A percentile compares a stretch with the other conserved stretches of the same genome.
These are phyloP conservation scores for Hoplostethus mediterraneus DNA, from an alignment of 2,797 vertebrate species.

Conservation along the genomic window DNA sequence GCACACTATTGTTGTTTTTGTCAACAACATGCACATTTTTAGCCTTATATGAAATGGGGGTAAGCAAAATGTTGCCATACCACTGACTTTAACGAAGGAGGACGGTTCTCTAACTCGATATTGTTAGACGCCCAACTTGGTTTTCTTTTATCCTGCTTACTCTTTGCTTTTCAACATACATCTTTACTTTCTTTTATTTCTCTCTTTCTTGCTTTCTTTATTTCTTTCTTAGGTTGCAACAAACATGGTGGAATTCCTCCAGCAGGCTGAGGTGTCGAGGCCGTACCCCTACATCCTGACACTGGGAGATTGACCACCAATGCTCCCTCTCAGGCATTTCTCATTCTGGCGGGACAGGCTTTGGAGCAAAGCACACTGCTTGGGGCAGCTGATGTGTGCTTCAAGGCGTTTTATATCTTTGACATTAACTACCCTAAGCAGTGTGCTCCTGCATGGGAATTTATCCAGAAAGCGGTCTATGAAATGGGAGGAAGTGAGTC, in stretches of 20 bases:
- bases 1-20: too few relatives aligned
- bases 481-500: not conserved
- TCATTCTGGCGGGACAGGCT: not conserved
- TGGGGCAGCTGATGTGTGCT: conserved; percentile 1
- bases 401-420: not conserved
- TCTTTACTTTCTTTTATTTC: not conserved
- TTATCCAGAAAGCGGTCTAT: not conserved
- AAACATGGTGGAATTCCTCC: not conserved
- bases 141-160: not conserved
- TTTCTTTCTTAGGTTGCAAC: not conserved
- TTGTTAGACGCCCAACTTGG: too few relatives aligned
- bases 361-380: conserved; percentile 1
- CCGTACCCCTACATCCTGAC: conserved; percentile 1
- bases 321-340: not conserved
- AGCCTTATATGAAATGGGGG: too few relatives aligned
- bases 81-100: too few relatives aligned
- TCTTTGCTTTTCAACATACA: conserved; percentile 1
- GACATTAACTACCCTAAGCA: not conserved
- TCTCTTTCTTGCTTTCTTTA: not conserved
- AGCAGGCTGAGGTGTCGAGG: not conserved
- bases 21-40: too few relatives aligned
- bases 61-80: too few relatives aligned
- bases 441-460: not conserved
- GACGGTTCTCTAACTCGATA: too few relatives aligned
- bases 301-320: not conserved